A percentile compares a stretch with the other conserved stretches of the same genome.
Evolutionary conservation across 2,797 vertebrate species (phyloP).

Genomic region (Gobio occitaniae): DNA sequence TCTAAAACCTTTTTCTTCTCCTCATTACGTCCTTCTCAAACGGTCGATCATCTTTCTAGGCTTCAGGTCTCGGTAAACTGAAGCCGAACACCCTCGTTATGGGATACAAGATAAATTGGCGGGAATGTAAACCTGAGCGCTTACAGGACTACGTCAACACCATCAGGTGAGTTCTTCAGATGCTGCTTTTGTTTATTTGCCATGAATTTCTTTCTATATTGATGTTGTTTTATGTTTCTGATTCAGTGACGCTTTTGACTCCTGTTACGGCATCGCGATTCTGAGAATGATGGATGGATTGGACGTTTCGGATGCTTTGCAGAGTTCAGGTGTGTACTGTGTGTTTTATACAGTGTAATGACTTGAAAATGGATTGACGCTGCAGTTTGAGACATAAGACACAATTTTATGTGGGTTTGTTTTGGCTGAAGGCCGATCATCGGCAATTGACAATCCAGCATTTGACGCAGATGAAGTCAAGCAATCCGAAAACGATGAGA

Average conservation of each 20-base stretch:
- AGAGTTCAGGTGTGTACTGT: conserved; percentile 47
- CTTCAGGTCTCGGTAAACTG: conserved; percentile 79
- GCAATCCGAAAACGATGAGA: conserved; percentile 53
- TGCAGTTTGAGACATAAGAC: not conserved
- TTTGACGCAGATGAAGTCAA: conserved; percentile 69
- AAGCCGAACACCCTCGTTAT: conserved; percentile 80
- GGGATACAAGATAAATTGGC: conserved; percentile 81
- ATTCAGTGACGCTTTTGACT: conserved; percentile 79
- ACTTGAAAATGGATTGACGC: not conserved
- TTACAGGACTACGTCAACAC: conserved; percentile 78
- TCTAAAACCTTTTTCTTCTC: not conserved
- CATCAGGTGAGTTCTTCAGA: conserved; percentile 74
- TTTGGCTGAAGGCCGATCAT: not conserved
- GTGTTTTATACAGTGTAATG: not conserved
- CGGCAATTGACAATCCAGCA: conserved; percentile 67
- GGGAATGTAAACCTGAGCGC: conserved; percentile 67
- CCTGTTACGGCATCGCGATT: conserved; percentile 74
- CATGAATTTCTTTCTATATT: not conserved
- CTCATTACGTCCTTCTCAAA: not conserved
- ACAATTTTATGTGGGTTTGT: not conserved
- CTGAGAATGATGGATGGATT: conserved; percentile 76
- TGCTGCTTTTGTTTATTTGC: not conserved
- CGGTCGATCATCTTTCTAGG: conserved; percentile 50
- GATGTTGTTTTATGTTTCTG: not conserved
- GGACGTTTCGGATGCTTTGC: conserved; percentile 70